These are phyloP conservation scores for Kryphioiulus occultus DNA, from an alignment of 2,888 invertebrate species.

Conservation along the genomic window DNA sequence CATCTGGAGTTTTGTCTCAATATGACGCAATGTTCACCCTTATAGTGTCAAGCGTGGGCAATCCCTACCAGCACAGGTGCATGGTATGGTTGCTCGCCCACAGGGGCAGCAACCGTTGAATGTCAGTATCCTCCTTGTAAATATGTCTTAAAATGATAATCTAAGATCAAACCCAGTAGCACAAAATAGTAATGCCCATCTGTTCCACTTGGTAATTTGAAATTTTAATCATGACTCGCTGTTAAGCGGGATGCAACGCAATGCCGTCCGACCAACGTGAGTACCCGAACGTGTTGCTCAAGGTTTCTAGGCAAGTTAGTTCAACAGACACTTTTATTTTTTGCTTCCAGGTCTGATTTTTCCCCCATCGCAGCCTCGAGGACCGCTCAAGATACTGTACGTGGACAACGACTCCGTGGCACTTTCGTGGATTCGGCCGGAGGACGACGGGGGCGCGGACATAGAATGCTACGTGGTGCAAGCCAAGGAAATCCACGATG, in stretches of 20 bases:
- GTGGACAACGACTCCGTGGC: constrained; percentile 78
- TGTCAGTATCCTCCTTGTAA: too few relatives aligned
- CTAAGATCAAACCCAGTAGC: neutral
- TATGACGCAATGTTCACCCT: too few relatives aligned
- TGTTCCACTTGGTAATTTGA: neutral
- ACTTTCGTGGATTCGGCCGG: constrained; percentile 83
- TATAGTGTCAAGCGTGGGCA: neutral
- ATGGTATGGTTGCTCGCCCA: neutral
- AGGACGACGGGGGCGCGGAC: constrained; percentile 80
- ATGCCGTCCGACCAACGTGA: neutral
- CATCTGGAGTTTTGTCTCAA: too few relatives aligned
- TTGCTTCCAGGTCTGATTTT: constrained; percentile 54
- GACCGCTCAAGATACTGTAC: constrained; percentile 74
- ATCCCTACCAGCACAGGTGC: neutral
- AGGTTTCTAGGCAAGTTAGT: neutral
- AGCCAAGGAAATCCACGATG: constrained; percentile 54
- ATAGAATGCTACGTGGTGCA: constrained; percentile 82
- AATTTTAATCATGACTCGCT: neutral
- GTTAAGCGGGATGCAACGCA: neutral
- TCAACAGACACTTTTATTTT: neutral
- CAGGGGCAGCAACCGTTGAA: neutral
- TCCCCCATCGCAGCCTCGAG: constrained; percentile 58
- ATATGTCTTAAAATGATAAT: too few relatives aligned
- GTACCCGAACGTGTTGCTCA: neutral
- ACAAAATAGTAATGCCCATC: neutral